A percentile compares a stretch with the other conserved stretches of the same genome.
Conservation (phyloP, 1,140 invertebrate genomes). For the Mylabris phalerata region DNA sequence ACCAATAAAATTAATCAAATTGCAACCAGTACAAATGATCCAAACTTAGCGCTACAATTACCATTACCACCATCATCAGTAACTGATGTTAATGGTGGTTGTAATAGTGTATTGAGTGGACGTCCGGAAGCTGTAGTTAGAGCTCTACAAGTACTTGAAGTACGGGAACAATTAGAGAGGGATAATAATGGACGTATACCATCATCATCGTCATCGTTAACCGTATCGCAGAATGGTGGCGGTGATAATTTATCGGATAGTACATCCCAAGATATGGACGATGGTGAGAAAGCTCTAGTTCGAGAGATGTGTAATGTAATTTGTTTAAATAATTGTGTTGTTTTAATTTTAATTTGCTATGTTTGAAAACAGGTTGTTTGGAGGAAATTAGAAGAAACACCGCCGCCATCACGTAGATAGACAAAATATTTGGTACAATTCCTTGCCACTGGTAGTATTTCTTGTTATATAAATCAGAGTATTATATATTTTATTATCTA, state of each 20-base stretch:
- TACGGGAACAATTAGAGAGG: conserved; percentile 79
- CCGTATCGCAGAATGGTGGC: conserved; percentile 30
- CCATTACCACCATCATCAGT: conserved; percentile 38
- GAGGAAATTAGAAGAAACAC: conserved; percentile 61
- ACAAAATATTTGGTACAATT: neutral
- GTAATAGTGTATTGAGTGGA: conserved; percentile 43
- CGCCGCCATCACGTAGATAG: conserved; percentile 48
- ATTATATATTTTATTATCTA: neutral
- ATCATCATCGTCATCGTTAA: too few species aligned
- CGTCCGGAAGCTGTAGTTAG: conserved; percentile 85
- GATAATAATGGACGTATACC: conserved; percentile 37
- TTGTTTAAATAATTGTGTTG: conserved; percentile 2
- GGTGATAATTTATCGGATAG: conserved; percentile 44
- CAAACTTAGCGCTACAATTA: conserved; percentile 34
- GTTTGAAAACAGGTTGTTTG: conserved; percentile 53
- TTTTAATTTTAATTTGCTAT: neutral
- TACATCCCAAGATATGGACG: conserved; percentile 63
- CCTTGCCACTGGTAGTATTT: neutral
- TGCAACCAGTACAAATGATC: conserved; percentile 34
- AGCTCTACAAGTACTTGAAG: conserved; percentile 82
- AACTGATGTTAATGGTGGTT: conserved; percentile 25
- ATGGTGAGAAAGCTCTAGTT: conserved; percentile 87
- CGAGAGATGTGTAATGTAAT: conserved; percentile 95
- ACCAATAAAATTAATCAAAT: conserved; percentile 45
- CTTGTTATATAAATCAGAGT: neutral